A percentile compares a stretch with the other conserved stretches of the same genome.
phyloP scores from a whole-genome alignment of 1,140 invertebrate species.

The Drosophila grimshawi region DNA sequence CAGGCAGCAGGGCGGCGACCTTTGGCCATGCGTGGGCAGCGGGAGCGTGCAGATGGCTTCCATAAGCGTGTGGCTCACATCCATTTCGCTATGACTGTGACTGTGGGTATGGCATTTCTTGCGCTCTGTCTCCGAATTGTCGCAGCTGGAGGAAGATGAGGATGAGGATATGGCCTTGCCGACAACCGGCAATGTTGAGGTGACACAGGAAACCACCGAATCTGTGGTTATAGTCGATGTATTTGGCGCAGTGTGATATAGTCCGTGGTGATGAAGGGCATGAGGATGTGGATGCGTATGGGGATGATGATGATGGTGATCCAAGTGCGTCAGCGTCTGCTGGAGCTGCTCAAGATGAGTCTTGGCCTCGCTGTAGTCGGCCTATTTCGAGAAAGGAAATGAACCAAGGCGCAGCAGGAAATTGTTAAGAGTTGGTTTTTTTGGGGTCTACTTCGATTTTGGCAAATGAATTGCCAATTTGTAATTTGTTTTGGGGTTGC shows the following conservation, averaged over 20 bases:
- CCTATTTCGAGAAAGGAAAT: conserved; percentile 74
- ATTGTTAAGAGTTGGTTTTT: conserved; percentile 66
- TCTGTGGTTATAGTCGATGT: conserved; percentile 75
- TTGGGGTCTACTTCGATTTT: conserved; percentile 40
- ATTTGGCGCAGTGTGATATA: conserved; percentile 66
- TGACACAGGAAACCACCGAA: conserved; percentile 79
- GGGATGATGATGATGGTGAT: conserved; percentile 52
- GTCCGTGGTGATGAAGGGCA: conserved; percentile 53
- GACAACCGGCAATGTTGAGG: conserved; percentile 66
- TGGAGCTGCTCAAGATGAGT: conserved; percentile 74
- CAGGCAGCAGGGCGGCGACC: conserved; percentile 60
- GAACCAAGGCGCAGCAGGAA: conserved; percentile 76
- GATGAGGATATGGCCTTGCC: conserved; percentile 66
- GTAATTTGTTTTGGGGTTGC: conserved; percentile 24
- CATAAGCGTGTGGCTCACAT: conserved; percentile 66
- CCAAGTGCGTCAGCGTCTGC: conserved; percentile 69
- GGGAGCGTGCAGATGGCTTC: conserved; percentile 65
- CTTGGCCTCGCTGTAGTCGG: conserved; percentile 73
- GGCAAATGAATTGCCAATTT: conserved; percentile 70
- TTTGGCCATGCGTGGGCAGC: conserved; percentile 39
- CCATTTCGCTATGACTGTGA: conserved; percentile 59
- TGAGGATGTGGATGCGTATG: conserved; percentile 43
- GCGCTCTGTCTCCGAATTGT: conserved; percentile 55
- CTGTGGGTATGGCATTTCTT: conserved; percentile 56
- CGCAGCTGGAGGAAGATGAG: conserved; percentile 54